Evolutionary conservation across 1,140 invertebrate genomes (phyloP), one percentile per base, ranked within the genome.

Genomic region (Leptinotarsa undecemlineata): DNA sequence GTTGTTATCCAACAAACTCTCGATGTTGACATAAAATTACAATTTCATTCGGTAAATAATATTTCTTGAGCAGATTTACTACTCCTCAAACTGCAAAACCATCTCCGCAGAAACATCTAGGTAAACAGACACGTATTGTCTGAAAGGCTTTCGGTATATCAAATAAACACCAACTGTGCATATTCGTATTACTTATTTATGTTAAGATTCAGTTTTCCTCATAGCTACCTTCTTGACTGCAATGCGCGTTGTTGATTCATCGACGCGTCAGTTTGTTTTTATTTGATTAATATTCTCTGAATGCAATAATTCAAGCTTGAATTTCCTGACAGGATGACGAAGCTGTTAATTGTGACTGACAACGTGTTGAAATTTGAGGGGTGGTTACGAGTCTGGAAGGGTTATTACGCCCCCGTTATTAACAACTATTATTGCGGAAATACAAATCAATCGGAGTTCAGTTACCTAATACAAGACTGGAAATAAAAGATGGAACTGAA

Each of bases 231-330:
- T 57, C 51, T 57, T 57, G 51, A 17, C 51, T 57, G 51, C 51
- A 57, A 57, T 57, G 51, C 51, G 51, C 14, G 0, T 57, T 57
- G 51, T 57, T 57, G 51, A 17, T 57, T 57, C 51, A 57, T 57
- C 51, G 15, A n/a, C 51, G n/a, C 17, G 1, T 57, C 51, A 6
- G 51, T 15, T 15, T 57, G n/a, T 57, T 57, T 57, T 57, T 57
- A 17, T 57, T 57, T 57, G 51, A 57, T 57, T 57, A 57, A 57
- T 57, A 17, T 57, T 57, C 51, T 15, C 51, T 19, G 3, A 57
- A 57, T 57, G 14, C n/a, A 57, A 57, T 57, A 57, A 57, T 57
- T 57, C 51, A 57, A 57, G 51, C 51, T 57, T 57, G 51, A 57
- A 57, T 57, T 57, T 19, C 51, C n/a, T 57, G 51, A 57, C 51